Conservation (phyloP, 1,140 invertebrate genomes). For the Drosophila repleta region DNA sequence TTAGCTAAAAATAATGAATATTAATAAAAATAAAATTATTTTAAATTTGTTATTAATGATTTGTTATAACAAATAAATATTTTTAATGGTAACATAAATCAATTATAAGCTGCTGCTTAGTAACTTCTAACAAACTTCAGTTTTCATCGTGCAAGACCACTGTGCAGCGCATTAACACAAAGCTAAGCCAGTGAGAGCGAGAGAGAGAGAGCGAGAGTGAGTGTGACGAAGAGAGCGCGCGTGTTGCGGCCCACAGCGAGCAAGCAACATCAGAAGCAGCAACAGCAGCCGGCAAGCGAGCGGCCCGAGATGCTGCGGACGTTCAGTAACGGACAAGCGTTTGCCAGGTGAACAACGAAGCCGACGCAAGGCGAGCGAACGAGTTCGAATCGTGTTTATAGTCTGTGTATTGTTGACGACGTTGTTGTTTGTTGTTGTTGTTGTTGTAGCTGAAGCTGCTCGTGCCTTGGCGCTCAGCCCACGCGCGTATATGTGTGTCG, state of each 20-base stretch:
- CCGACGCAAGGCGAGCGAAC: slow-evolving; percentile 36
- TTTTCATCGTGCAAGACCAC: slow-evolving; percentile 1
- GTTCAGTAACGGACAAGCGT: slow-evolving; percentile 63
- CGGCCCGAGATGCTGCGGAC: slow-evolving; percentile 48
- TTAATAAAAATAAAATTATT: too few relatives aligned
- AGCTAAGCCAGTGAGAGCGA: slow-evolving; percentile 22
- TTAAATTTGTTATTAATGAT: too few relatives aligned
- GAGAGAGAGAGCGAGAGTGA: slow-evolving; percentile 12
- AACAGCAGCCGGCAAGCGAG: slow-evolving; percentile 38
- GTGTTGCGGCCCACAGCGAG: slow-evolving; percentile 30
- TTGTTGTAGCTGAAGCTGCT: slow-evolving; percentile 1
- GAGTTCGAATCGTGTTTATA: slow-evolving; percentile 11
- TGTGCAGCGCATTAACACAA: slow-evolving; percentile 18
- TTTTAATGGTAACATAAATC: too few relatives aligned
- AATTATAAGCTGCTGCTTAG: too few relatives aligned
- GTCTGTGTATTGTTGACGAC: slow-evolving; percentile 8
- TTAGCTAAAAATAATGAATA: too few relatives aligned
- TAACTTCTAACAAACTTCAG: too few relatives aligned
- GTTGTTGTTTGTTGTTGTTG: neutral
- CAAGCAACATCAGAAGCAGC: slow-evolving; percentile 33
- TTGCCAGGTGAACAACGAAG: slow-evolving; percentile 71
- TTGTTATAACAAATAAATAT: too few relatives aligned
- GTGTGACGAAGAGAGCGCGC: slow-evolving; percentile 27
- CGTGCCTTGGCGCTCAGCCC: slow-evolving; percentile 26
- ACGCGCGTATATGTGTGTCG: slow-evolving; percentile 32